These are phyloP conservation scores for Cinclus cinclus DNA, from an alignment of 2,113 vertebrate genomes.

Conservation along the genomic window DNA sequence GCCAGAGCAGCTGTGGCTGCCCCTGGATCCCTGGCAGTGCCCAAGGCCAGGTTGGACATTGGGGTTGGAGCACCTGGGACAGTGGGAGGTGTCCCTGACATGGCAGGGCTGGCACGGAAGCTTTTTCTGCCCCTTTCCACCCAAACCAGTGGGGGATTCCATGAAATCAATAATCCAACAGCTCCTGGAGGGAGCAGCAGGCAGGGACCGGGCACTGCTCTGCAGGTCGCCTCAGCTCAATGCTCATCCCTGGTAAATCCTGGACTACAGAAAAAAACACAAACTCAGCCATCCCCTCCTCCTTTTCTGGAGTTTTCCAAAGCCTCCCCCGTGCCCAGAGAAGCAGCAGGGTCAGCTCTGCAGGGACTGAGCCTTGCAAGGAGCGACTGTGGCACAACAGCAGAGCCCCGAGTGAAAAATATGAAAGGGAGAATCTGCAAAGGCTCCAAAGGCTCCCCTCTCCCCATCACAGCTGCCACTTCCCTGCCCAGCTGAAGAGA, in stretches of 20 bases:
- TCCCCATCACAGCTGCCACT: not conserved
- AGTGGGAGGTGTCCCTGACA: not conserved
- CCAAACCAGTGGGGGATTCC: not conserved
- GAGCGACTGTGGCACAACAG: rapidly evolving
- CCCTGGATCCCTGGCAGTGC: not conserved
- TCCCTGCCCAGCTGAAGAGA: not conserved
- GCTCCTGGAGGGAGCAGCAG: not conserved
- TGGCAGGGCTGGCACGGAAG: not conserved
- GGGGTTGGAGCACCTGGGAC: not conserved
- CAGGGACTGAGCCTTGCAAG: not conserved
- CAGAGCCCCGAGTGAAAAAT: rapidly evolving
- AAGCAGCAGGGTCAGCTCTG: not conserved
- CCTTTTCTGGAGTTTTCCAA: rapidly evolving
- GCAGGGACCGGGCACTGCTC: not conserved
- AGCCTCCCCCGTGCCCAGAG: not conserved
- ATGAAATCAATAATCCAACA: not conserved
- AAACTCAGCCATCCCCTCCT: not conserved
- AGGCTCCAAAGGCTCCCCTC: not conserved
- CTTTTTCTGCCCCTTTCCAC: not conserved
- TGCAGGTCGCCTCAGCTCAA: rapidly evolving
- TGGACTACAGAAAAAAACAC: not conserved
- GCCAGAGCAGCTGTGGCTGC: not conserved
- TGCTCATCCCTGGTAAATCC: not conserved
- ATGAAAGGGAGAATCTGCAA: too few relatives aligned
- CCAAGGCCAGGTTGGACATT: not conserved